Percentiles rank a stretch among this genome's conserved stretches.
phyloP scores from a whole-genome alignment of 2,888 invertebrate species.

The Camponotus fellah region DNA sequence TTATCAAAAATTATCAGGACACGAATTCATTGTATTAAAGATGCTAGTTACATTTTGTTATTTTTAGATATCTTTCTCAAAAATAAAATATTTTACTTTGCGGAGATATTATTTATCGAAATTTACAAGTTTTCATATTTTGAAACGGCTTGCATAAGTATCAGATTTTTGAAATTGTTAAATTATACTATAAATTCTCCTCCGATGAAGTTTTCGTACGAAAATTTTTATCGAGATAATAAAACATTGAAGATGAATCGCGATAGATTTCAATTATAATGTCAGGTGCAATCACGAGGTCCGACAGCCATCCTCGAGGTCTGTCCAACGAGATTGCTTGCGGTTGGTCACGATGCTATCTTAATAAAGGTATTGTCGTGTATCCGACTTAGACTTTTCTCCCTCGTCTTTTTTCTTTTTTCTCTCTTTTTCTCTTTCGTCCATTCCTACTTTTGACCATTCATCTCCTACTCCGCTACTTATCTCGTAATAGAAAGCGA shows the following conservation, averaged over 20 bases:
- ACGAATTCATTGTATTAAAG: no score
- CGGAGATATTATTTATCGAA: not conserved
- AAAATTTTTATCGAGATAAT: slow-evolving; percentile 10
- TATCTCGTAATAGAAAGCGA: slow-evolving; percentile 70
- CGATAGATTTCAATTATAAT: slow-evolving; percentile 67
- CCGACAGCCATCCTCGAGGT: slow-evolving; percentile 61
- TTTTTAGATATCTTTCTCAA: not conserved
- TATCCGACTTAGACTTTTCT: slow-evolving; percentile 64
- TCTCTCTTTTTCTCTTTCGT: slow-evolving; percentile 5
- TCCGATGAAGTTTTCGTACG: not conserved
- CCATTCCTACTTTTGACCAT: not conserved
- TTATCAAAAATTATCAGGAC: not conserved
- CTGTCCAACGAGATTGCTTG: slow-evolving; percentile 68
- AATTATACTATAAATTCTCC: not conserved
- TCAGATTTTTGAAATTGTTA: slow-evolving; percentile 14
- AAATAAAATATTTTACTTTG: not conserved
- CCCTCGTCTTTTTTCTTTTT: slow-evolving; percentile 36
- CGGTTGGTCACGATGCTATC: slow-evolving; percentile 71
- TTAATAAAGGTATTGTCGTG: slow-evolving; percentile 73
- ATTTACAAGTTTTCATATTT: not conserved
- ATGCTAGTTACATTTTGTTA: not conserved
- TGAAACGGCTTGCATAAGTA: slow-evolving; percentile 19
- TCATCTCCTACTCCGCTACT: slow-evolving; percentile 57
- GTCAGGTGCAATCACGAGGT: slow-evolving; percentile 65
- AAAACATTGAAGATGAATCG: slow-evolving; percentile 60